Conservation (phyloP, 2,888 invertebrate genomes). For the Drosophila acutilabella region DNA sequence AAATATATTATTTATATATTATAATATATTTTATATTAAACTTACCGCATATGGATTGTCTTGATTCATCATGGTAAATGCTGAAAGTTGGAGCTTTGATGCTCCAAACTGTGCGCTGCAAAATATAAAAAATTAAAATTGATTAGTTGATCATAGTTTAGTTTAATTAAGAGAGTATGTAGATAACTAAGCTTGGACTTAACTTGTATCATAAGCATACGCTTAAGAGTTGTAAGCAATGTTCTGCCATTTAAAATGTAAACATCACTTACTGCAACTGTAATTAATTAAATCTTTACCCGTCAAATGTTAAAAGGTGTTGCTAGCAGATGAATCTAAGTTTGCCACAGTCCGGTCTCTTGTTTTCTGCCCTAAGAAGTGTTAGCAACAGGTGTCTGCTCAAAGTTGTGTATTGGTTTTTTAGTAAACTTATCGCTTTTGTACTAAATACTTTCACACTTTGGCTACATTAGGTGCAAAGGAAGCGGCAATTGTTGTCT, state of each 20-base stretch:
- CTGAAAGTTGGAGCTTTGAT: slow-evolving; percentile 16
- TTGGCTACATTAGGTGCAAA: slow-evolving; percentile 35
- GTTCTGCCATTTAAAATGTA: slow-evolving; percentile 28
- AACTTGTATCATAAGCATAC: slow-evolving; percentile 23
- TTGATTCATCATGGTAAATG: slow-evolving; percentile 82
- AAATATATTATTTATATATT: no score
- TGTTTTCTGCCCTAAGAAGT: slow-evolving; percentile 4
- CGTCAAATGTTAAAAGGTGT: background rate
- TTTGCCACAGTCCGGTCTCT: background rate
- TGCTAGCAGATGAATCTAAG: background rate
- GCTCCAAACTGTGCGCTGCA: slow-evolving; percentile 44
- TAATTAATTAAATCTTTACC: slow-evolving; percentile 10
- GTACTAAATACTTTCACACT: slow-evolving; percentile 78
- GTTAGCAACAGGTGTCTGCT: slow-evolving; percentile 71
- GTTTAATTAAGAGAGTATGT: background rate
- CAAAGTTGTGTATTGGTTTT: slow-evolving; percentile 17
- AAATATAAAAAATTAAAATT: slow-evolving; percentile 17
- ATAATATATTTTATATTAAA: background rate
- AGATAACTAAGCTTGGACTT: background rate
- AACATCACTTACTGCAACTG: slow-evolving; percentile 25
- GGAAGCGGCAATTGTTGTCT: slow-evolving; percentile 61
- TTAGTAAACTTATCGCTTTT: slow-evolving; percentile 61
- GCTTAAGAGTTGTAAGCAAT: slow-evolving; percentile 20
- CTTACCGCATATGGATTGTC: slow-evolving; percentile 84
- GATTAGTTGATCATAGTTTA: background rate